phyloP scores from a whole-genome alignment of 2,797 vertebrate genomes.

The Characodon lateralis region DNA sequence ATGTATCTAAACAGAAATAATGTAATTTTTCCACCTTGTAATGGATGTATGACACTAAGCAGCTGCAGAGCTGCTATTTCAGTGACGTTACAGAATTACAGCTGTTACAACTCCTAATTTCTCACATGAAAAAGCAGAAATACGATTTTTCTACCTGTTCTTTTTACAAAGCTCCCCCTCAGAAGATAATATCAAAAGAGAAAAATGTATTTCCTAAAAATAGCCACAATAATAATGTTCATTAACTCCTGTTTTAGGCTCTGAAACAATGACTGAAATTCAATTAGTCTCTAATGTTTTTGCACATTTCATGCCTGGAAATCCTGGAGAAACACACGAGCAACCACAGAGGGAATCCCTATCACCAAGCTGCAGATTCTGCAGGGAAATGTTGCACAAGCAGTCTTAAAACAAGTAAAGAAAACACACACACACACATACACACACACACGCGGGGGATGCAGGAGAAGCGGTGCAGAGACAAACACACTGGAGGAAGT shows the following conservation, averaged over 20 bases:
- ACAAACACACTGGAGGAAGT: conserved; percentile 12
- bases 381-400: conserved; percentile 40
- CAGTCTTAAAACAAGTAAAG: not conserved
- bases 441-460: not conserved
- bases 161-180: not conserved
- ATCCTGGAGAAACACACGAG: conserved; percentile 46
- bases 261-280: conserved; percentile 18
- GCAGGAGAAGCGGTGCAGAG: conserved; percentile 10
- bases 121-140: not conserved
- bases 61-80: not conserved
- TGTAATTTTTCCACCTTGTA: too few relatives aligned
- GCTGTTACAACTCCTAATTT: not conserved
- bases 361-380: conserved; percentile 41
- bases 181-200: not conserved
- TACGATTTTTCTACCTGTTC: not conserved
- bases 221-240: not conserved
- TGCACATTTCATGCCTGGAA: conserved; percentile 54
- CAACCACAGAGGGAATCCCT: conserved; percentile 40
- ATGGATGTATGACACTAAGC: not conserved
- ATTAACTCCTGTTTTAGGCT: not conserved
- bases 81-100: not conserved
- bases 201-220: not conserved
- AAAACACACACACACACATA: conserved; percentile 18
- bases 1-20: not conserved
- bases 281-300: conserved; percentile 58